Evolutionary conservation across 2,797 vertebrate genomes (phyloP).

Genomic region (Tenualosa thibaudeaui): DNA sequence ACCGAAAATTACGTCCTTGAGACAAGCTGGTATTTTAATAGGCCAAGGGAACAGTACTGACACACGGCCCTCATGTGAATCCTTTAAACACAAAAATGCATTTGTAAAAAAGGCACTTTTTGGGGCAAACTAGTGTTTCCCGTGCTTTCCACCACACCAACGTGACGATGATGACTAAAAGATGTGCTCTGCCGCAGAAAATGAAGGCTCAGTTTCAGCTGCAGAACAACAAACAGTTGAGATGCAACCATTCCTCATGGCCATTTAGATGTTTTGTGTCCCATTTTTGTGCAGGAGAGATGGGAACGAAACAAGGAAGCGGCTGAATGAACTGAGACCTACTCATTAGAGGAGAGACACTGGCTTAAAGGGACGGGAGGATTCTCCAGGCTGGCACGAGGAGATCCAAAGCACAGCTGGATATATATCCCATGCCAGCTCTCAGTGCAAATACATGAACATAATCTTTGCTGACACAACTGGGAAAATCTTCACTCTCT

Average conservation of each 20-base stretch:
- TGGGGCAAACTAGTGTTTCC: neutral
- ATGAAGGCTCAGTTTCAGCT: neutral
- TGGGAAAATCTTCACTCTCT: neutral
- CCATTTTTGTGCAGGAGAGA: neutral
- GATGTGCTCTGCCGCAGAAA: neutral
- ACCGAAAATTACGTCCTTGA: neutral
- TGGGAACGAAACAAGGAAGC: neutral
- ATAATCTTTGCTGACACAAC: neutral
- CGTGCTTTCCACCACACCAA: neutral
- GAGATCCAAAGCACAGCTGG: neutral
- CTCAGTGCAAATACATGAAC: neutral
- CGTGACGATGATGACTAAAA: neutral
- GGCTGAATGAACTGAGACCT: neutral
- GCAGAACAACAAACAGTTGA: neutral
- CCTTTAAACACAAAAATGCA: neutral
- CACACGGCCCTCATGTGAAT: neutral
- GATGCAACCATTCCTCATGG: neutral
- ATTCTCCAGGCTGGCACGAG: neutral
- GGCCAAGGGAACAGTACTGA: neutral
- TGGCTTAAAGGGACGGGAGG: neutral
- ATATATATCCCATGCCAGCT: neutral
- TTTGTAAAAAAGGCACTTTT: neutral
- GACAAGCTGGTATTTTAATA: neutral
- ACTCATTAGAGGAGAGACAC: neutral
- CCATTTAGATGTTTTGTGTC: neutral